Conservation (phyloP, 2,113 vertebrate species). For the Solenodon paradoxus region DNA sequence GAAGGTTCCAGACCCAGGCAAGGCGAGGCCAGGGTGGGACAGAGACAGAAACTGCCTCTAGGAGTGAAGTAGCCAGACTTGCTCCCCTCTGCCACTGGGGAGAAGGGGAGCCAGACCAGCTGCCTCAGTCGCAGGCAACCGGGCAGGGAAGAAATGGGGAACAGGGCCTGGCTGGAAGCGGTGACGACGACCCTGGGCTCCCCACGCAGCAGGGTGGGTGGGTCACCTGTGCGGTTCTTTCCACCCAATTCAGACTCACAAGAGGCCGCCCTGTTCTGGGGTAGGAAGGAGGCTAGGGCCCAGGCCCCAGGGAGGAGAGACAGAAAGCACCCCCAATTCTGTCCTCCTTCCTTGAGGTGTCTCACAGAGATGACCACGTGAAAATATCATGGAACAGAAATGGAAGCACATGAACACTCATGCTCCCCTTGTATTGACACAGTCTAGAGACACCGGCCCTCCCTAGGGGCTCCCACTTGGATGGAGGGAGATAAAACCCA, state of each 20-base stretch:
- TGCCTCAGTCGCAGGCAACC: not conserved
- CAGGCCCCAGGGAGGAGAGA: not conserved
- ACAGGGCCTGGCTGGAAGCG: not conserved
- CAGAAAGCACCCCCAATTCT: fast-evolving
- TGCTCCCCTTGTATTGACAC: not conserved
- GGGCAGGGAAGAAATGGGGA: not conserved
- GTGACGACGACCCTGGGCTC: not conserved
- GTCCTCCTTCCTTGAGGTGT: not conserved
- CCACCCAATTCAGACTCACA: not conserved
- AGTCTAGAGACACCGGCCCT: not conserved
- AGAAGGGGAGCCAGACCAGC: not conserved
- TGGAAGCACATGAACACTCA: fast-evolving
- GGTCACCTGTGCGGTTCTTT: not conserved
- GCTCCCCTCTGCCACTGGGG: no score
- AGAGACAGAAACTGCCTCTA: not conserved
- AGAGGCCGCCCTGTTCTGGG: not conserved
- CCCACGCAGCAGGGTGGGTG: not conserved
- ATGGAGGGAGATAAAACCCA: not conserved
- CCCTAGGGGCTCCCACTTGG: not conserved
- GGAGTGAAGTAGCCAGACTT: no score
- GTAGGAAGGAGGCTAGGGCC: not conserved
- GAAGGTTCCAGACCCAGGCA: not conserved
- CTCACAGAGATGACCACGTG: fast-evolving
- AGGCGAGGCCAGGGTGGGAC: not conserved
- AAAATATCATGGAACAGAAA: not conserved